Evolutionary conservation across 2,888 invertebrate species (phyloP).

Genomic region (Psylliodes chrysocephalus): DNA sequence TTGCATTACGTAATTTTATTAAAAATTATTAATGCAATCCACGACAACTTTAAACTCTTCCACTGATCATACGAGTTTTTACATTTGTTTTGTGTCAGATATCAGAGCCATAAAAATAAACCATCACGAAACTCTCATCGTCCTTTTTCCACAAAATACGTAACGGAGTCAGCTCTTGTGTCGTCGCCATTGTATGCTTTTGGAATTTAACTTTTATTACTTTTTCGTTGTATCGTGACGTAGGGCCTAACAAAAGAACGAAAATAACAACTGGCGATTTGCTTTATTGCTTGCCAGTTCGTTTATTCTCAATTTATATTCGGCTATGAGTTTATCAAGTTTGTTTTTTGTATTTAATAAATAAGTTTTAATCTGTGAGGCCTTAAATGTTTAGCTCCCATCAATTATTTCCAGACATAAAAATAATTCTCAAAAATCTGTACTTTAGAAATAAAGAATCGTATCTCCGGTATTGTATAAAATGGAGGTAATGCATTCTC

Average conservation of each 20-base stretch:
- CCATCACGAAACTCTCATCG: background rate
- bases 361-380: background rate
- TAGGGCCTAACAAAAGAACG: constrained; percentile 19
- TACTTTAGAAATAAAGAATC: too few species aligned
- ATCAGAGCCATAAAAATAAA: constrained; percentile 23
- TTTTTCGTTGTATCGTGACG: constrained; percentile 22
- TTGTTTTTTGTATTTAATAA: background rate
- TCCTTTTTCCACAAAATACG: background rate
- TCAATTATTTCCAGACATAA: too few species aligned
- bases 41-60: background rate
- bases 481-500: too few species aligned
- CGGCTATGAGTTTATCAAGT: constrained; percentile 19
- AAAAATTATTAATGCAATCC: background rate
- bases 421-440: too few species aligned
- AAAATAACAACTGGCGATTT: constrained; percentile 27
- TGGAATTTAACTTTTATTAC: constrained; percentile 32
- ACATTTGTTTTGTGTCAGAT: constrained; percentile 4
- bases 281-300: constrained; percentile 31
- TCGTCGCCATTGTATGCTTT: constrained; percentile 11
- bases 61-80: background rate
- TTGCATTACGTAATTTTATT: background rate
- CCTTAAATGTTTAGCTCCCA: too few species aligned
- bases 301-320: constrained; percentile 27
- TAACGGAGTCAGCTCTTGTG: constrained; percentile 9
- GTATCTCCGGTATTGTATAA: too few species aligned